Base-by-base conservation (phyloP, 2,888 invertebrate species). In the Agriopis leucophaearia region DNA sequence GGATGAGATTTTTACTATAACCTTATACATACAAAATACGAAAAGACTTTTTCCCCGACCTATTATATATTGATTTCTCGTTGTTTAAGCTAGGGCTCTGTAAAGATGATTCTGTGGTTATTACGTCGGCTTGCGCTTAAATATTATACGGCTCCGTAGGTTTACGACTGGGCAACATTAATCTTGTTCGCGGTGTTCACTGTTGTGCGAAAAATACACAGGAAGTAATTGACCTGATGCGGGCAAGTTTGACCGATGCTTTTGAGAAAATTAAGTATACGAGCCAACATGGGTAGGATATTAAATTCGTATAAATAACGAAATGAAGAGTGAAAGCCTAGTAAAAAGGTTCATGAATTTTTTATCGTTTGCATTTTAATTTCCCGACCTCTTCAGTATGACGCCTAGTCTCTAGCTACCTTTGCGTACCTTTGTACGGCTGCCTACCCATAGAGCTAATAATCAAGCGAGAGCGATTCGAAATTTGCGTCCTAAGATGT, bases 91-190 rank as follows among this genome's bases (percentile, higher is more conserved):
- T 40, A 40, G 18, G 61, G 1, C 18, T 57, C 66, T 54, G 52
- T 38, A 15, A 18, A 47, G 40, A 48, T 27, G 8, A 57, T 47
- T 62, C 15, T 51, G 52, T 48, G 35, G 74, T 75, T 73, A 75
- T 76, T 73, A 70, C 64, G 74, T 72, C 71, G 74, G 78, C 65
- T 72, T 72, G 71, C 64, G 75, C 66, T 73, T 74, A 75, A 75
- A 76, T 78, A 78, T 78, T 77, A 76, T 72, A 76, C 76, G 74
- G 74, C 71, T 69, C 73, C 70, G 74, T 74, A 70, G 74, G 74
- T 78, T 78, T 77, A 77, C 74, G 76, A 74, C 74, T 69, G 70
- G 61, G 57, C 66, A 57, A 64, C 74, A 78, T 78, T 76, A 78
- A 78, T 78, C 75, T 74, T 74, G 71, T 71, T 74, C 71, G 70